These are phyloP conservation scores for Thamnophis elegans DNA, from an alignment of 2,797 vertebrate species.

Conservation along the genomic window DNA sequence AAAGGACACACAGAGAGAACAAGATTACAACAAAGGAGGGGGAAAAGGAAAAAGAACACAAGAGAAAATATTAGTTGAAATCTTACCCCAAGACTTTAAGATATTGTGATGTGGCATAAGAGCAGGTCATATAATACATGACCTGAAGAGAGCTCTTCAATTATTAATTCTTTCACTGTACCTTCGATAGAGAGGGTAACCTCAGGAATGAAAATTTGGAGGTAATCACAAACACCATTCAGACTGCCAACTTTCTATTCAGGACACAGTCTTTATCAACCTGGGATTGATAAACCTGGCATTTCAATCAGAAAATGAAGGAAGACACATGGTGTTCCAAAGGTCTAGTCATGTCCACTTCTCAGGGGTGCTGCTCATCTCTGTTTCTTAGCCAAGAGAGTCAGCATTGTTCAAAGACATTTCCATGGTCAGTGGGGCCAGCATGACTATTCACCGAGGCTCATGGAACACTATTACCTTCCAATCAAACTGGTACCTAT, in stretches of 20 bases:
- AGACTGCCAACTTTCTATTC: background rate
- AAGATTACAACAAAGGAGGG: constrained; percentile 60
- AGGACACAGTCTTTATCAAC: background rate
- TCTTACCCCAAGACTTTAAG: constrained; percentile 13
- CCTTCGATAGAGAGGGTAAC: background rate
- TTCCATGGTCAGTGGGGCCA: background rate
- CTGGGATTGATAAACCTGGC: background rate
- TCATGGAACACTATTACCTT: background rate
- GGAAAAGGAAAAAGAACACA: constrained; percentile 48
- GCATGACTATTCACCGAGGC: background rate
- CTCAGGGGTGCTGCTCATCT: background rate
- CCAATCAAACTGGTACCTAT: background rate
- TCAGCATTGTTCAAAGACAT: background rate
- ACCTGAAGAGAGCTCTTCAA: background rate
- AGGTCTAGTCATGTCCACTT: background rate
- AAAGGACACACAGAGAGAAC: constrained; percentile 47
- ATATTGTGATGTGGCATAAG: background rate
- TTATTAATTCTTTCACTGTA: background rate
- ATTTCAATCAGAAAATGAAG: background rate
- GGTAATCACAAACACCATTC: background rate
- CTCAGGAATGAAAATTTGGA: background rate
- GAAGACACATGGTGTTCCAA: background rate
- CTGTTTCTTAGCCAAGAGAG: background rate
- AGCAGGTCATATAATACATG: background rate
- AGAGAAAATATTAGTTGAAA: constrained; percentile 64